Conservation (phyloP, 2,888 invertebrate genomes). For the Xylota sylvarum region DNA sequence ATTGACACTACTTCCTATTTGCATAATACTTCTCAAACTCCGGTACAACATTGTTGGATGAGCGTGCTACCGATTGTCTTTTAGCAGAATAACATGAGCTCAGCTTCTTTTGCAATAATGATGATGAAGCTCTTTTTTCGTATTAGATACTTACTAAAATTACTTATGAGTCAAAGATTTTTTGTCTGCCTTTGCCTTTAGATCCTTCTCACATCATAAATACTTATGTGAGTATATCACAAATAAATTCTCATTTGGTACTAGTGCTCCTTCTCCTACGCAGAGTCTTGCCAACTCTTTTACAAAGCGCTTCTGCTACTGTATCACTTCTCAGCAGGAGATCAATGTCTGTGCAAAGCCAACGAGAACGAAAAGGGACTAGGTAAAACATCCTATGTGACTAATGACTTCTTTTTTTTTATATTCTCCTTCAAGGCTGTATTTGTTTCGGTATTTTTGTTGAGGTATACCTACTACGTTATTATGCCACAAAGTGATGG, state of each 20-base stretch:
- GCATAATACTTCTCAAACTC: conserved; percentile 51
- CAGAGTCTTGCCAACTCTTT: conserved; percentile 40
- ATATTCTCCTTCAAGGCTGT: conserved; percentile 28
- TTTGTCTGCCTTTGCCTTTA: conserved; percentile 13
- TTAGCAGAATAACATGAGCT: background rate
- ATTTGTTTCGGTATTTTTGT: conserved; percentile 21
- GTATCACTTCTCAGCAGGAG: conserved; percentile 20
- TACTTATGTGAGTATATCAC: background rate
- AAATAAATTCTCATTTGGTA: conserved; percentile 44
- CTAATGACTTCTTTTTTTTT: conserved; percentile 63
- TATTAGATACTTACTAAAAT: conserved; percentile 54
- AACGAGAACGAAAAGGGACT: conserved; percentile 21
- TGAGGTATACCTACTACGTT: conserved; percentile 57
- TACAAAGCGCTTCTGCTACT: conserved; percentile 14
- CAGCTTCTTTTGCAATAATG: conserved; percentile 47
- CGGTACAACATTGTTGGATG: conserved; percentile 21
- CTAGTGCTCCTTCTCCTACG: background rate
- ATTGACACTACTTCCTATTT: conserved; percentile 42
- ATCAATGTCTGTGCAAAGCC: conserved; percentile 29
- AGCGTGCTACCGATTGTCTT: conserved; percentile 22
- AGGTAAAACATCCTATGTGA: conserved; percentile 55
- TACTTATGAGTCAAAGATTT: conserved; percentile 49
- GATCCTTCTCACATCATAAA: conserved; percentile 3
- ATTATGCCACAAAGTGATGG: conserved; percentile 53
- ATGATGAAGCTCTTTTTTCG: conserved; percentile 50